These are phyloP conservation scores for Dunckerocampus dactyliophorus DNA, from an alignment of 2,113 vertebrate genomes.

Conservation along the genomic window DNA sequence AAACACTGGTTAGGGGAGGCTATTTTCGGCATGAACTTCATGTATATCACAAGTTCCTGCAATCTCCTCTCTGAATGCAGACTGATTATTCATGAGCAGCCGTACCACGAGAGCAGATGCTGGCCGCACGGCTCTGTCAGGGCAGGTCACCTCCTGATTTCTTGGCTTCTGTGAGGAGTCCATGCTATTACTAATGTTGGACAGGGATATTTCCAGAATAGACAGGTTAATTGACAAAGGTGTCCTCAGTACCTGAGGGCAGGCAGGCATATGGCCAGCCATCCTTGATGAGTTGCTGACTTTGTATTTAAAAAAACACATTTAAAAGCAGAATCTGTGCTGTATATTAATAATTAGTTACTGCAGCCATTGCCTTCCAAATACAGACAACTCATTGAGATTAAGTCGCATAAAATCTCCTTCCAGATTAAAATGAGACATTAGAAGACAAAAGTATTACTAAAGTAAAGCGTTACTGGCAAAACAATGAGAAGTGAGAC, in stretches of 20 bases:
- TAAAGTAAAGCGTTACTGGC: too few relatives aligned
- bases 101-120: constrained; percentile 37
- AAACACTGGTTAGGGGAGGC: neutral
- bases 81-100: constrained; percentile 54
- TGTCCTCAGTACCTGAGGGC: constrained; percentile 23
- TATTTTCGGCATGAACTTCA: neutral
- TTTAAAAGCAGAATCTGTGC: constrained; percentile 24
- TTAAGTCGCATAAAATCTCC: neutral
- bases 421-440: too few relatives aligned
- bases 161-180: constrained; percentile 34
- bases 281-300: constrained; percentile 22
- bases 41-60: neutral
- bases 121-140: constrained; percentile 30
- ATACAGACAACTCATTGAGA: constrained; percentile 5
- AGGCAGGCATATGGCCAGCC: constrained; percentile 23
- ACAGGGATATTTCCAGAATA: constrained; percentile 38
- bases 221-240: constrained; percentile 14
- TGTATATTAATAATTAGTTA: constrained; percentile 10
- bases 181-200: constrained; percentile 48
- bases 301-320: constrained; percentile 15
- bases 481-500: too few relatives aligned
- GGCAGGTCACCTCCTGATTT: constrained; percentile 43
- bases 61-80: constrained; percentile 22
- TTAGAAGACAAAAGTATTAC: too few relatives aligned
- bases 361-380: constrained; percentile 9